Percentiles rank a stretch among this genome's conserved stretches.
Conservation (phyloP, 2,888 invertebrate species). For the Vanessa cardui region DNA sequence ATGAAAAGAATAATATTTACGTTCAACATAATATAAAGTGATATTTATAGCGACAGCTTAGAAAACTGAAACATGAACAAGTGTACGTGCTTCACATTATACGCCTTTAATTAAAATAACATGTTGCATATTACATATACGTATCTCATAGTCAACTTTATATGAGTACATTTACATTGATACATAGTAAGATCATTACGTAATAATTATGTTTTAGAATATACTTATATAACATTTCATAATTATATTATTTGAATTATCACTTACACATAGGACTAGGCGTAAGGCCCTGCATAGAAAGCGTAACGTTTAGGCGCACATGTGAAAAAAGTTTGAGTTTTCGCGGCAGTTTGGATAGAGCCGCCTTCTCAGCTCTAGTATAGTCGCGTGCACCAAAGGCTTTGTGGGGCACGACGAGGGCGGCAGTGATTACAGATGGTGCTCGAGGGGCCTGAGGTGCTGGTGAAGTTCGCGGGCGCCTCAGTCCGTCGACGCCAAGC, state of each 20-base stretch:
- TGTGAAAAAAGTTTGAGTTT: constrained; percentile 87
- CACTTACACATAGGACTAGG: constrained; percentile 90
- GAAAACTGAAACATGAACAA: too few relatives aligned
- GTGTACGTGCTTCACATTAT: too few relatives aligned
- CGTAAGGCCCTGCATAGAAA: constrained; percentile 88
- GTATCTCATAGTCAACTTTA: too few relatives aligned
- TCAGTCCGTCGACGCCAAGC: constrained; percentile 63
- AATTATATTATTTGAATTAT: not conserved
- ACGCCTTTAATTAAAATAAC: too few relatives aligned
- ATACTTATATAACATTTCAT: not conserved
- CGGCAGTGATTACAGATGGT: constrained; percentile 84
- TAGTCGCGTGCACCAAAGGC: constrained; percentile 89
- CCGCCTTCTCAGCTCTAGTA: constrained; percentile 86
- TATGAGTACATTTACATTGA: not conserved
- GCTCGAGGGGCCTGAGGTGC: constrained; percentile 73
- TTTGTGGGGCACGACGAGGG: constrained; percentile 90
- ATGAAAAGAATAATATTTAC: too few relatives aligned
- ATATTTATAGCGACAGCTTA: too few relatives aligned
- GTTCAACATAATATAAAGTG: too few relatives aligned
- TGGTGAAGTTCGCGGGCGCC: constrained; percentile 73
- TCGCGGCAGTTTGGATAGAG: constrained; percentile 85
- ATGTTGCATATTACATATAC: too few relatives aligned
- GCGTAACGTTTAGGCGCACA: constrained; percentile 86
- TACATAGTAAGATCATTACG: not conserved
- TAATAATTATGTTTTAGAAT: not conserved